Conservation (phyloP, 2,888 invertebrate species). For the Scelioninae gen. 1 region DNA sequence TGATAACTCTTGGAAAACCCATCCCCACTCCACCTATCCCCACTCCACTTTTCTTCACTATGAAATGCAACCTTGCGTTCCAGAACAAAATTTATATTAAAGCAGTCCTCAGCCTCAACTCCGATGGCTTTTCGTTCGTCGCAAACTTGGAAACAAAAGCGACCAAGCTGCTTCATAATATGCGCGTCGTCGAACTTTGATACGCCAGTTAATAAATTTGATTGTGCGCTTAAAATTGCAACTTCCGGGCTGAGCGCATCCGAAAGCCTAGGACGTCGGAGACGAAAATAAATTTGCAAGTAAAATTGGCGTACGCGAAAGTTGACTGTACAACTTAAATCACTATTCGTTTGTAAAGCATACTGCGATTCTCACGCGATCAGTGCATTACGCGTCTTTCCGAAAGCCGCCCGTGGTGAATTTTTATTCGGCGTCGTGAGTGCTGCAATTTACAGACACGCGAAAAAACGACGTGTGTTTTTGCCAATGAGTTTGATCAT, state of each 20-base stretch:
- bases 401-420: conserved; percentile 17
- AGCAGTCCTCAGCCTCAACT: conserved; percentile 24
- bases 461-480: conserved; percentile 9
- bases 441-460: conserved; percentile 29
- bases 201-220: conserved; percentile 61
- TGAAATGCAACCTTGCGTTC: conserved; percentile 20
- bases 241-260: conserved; percentile 22
- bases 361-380: conserved; percentile 60
- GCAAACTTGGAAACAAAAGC: conserved; percentile 46
- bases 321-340: conserved; percentile 31
- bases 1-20: not conserved
- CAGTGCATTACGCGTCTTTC: conserved; percentile 47
- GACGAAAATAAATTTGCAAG: conserved; percentile 60
- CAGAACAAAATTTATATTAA: conserved; percentile 32
- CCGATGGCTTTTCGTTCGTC: conserved; percentile 21
- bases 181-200: conserved; percentile 55
- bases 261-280: conserved; percentile 34
- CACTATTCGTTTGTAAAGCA: conserved; percentile 44
- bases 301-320: conserved; percentile 44
- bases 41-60: too few relatives aligned
- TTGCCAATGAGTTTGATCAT: not conserved
- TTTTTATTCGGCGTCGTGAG: conserved; percentile 40
- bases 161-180: conserved; percentile 48
- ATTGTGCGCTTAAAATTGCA: conserved; percentile 56
- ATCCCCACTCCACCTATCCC: not conserved